These are phyloP conservation scores for Brachionus koreanus DNA, from an alignment of 1,140 invertebrate species.

Conservation along the genomic window DNA sequence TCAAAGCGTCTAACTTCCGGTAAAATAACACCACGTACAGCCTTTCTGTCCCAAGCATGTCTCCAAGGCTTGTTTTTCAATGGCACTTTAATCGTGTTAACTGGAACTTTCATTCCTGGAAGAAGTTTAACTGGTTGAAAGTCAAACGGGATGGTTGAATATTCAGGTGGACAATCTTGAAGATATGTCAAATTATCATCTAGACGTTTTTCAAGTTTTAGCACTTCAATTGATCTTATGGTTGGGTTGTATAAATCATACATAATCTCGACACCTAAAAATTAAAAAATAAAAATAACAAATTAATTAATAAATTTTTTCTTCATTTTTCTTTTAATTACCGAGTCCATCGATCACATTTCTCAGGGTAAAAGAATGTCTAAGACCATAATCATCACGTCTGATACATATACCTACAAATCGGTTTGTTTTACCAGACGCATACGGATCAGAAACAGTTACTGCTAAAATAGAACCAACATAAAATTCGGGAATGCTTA, in stretches of 20 bases:
- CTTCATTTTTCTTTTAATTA: constrained; percentile 49
- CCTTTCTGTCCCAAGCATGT: constrained; percentile 74
- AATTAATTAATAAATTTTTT: no score
- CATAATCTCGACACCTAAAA: constrained; percentile 72
- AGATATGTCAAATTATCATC: constrained; percentile 86
- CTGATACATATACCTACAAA: constrained; percentile 97
- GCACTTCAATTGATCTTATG: constrained; percentile 80
- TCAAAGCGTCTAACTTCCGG: constrained; percentile 7
- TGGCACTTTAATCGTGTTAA: constrained; percentile 77
- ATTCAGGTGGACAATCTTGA: constrained; percentile 84
- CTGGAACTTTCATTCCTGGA: constrained; percentile 72
- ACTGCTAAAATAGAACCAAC: constrained; percentile 89
- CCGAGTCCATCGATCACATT: constrained; percentile 86
- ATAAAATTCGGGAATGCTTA: constrained; percentile 95
- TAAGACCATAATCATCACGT: constrained; percentile 72
- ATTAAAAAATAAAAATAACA: neutral
- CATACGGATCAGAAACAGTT: constrained; percentile 79
- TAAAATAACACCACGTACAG: constrained; percentile 67
- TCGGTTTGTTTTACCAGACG: constrained; percentile 74
- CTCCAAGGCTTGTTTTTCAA: constrained; percentile 81
- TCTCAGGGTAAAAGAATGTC: constrained; percentile 77
- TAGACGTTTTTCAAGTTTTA: constrained; percentile 83
- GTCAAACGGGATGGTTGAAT: constrained; percentile 85
- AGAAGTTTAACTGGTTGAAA: constrained; percentile 77
- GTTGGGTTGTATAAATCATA: constrained; percentile 92